phyloP scores from a whole-genome alignment of 2,797 vertebrate genomes.

The Phoxinus dragarum region DNA sequence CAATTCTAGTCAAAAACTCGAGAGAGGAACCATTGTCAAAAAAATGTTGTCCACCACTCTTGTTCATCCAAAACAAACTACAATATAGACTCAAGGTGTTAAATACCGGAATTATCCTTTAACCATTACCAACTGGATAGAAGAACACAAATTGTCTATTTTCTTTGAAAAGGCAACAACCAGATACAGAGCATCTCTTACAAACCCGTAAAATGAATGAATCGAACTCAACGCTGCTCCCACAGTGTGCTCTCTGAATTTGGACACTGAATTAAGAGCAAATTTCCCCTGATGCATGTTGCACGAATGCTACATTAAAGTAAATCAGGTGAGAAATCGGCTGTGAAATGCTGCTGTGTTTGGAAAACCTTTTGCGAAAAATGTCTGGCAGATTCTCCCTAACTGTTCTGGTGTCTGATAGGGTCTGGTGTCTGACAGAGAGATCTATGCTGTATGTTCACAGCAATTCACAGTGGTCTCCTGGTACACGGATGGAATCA shows the following conservation, averaged over 20 bases:
- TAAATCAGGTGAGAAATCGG: slow-evolving; percentile 26
- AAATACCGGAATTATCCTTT: too few species aligned
- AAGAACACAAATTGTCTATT: slow-evolving; percentile 25
- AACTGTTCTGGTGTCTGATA: slow-evolving; percentile 1
- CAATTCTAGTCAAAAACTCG: too few species aligned
- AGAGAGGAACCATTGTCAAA: too few species aligned
- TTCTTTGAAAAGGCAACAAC: slow-evolving; percentile 33
- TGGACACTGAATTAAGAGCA: neutral
- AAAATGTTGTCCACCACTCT: too few species aligned
- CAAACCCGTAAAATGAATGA: slow-evolving; percentile 37
- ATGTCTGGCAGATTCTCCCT: neutral
- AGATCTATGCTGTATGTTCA: neutral
- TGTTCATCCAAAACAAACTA: too few species aligned
- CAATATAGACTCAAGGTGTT: too few species aligned
- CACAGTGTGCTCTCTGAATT: neutral
- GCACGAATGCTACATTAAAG: neutral
- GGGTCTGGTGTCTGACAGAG: slow-evolving; percentile 22
- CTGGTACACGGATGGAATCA: neutral
- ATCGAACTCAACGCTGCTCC: neutral
- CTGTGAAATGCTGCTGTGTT: slow-evolving; percentile 4
- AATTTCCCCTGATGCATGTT: slow-evolving; percentile 1
- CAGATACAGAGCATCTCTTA: neutral
- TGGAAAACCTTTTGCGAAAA: neutral
- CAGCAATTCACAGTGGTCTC: neutral
- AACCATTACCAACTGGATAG: neutral